These are phyloP conservation scores for Carollia perspicillata DNA, from an alignment of 2,113 vertebrate species.

Conservation along the genomic window DNA sequence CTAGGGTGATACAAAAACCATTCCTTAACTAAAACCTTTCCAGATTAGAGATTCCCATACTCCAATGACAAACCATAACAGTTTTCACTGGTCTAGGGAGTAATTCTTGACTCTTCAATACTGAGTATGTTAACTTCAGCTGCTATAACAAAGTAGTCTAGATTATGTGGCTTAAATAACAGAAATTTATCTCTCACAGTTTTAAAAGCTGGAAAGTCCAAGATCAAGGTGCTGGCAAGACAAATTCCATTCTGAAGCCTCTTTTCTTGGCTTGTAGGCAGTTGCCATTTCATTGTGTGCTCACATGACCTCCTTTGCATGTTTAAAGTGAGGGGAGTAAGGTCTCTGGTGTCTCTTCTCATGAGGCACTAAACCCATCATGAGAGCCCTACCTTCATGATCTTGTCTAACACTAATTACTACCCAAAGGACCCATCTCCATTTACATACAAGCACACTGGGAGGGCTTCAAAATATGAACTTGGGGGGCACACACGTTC, in stretches of 20 bases:
- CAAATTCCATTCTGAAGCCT: no score
- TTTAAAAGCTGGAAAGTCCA: no score
- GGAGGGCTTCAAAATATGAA: no score
- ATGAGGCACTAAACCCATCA: neutral
- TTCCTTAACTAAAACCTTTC: neutral
- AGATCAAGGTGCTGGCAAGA: no score
- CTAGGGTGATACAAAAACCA: neutral
- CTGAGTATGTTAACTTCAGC: neutral
- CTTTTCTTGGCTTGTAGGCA: neutral
- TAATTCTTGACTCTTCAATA: neutral
- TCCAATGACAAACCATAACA: neutral
- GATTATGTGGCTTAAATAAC: neutral
- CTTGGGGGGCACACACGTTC: neutral
- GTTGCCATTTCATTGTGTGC: neutral
- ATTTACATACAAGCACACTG: no score
- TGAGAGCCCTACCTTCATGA: neutral
- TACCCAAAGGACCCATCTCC: neutral
- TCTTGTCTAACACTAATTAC: neutral
- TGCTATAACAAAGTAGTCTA: neutral
- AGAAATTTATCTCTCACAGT: no score
- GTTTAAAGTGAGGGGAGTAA: neutral
- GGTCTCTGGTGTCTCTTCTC: neutral
- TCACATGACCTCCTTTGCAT: neutral
- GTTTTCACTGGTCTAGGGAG: neutral
- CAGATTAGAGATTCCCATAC: neutral